Conservation (phyloP, 2,797 vertebrate species). For the Neosilurus mollespiculum region DNA sequence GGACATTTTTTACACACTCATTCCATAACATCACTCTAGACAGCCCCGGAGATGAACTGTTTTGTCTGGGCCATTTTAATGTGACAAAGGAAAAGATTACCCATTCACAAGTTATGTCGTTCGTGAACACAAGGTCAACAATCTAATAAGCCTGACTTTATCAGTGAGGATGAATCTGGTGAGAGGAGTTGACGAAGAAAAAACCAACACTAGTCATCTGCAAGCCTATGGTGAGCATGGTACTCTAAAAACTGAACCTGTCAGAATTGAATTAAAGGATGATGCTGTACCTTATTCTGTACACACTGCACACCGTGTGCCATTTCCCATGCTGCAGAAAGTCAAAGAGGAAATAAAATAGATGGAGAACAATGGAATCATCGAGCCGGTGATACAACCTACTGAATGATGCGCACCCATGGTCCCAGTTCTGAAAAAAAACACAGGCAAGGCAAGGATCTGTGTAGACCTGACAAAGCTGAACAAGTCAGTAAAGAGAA, state of each 20-base stretch:
- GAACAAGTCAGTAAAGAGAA: background rate
- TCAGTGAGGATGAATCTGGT: too few species aligned
- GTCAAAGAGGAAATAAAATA: background rate
- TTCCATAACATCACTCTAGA: too few species aligned
- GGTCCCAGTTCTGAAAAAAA: conserved; percentile 12
- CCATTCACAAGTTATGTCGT: too few species aligned
- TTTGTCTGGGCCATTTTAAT: too few species aligned
- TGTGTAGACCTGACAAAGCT: too few species aligned
- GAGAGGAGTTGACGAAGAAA: too few species aligned
- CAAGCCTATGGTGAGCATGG: conserved; percentile 15
- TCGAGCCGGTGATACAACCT: conserved; percentile 24
- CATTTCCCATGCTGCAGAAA: background rate
- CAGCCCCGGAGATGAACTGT: too few species aligned
- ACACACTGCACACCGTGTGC: background rate
- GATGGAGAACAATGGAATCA: conserved; percentile 21
- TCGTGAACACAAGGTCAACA: too few species aligned
- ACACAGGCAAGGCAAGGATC: background rate
- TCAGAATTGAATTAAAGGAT: background rate
- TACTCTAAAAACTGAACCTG: conserved; percentile 2
- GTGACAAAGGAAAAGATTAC: too few species aligned
- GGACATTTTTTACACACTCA: too few species aligned
- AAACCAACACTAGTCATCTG: too few species aligned
- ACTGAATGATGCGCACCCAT: conserved; percentile 37
- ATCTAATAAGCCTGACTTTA: too few species aligned
- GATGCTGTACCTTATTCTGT: background rate